Conservation (phyloP, 2,888 invertebrate species). For the Prosopocoilus inquinatus region DNA sequence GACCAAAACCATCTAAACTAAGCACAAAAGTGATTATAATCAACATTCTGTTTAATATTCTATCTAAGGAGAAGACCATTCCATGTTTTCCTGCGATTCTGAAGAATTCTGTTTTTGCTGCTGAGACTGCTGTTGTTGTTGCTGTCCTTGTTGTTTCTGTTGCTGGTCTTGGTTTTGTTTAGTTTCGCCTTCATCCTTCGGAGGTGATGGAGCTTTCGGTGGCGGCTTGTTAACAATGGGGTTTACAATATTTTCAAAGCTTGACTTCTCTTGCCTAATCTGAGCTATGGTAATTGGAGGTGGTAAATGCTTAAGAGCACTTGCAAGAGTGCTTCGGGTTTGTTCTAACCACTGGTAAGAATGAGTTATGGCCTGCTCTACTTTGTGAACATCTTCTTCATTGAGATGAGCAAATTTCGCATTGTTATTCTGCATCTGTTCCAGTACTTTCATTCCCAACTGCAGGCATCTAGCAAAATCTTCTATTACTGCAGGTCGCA, state of each 20-base stretch:
- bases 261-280: slow-evolving; percentile 76
- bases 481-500: slow-evolving; percentile 76
- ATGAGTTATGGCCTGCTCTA: slow-evolving; percentile 66
- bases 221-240: slow-evolving; percentile 89
- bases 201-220: slow-evolving; percentile 72
- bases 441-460: slow-evolving; percentile 76
- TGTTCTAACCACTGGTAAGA: slow-evolving; percentile 82
- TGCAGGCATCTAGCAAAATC: slow-evolving; percentile 76
- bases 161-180: slow-evolving; percentile 22
- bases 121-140: slow-evolving; percentile 22
- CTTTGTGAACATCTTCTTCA: slow-evolving; percentile 78
- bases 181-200: slow-evolving; percentile 51
- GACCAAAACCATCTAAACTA: slow-evolving; percentile 18
- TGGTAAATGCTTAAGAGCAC: slow-evolving; percentile 66
- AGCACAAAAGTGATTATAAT: slow-evolving; percentile 16
- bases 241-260: slow-evolving; percentile 59
- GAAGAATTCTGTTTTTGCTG: slow-evolving; percentile 26
- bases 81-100: slow-evolving; percentile 27
- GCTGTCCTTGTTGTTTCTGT: slow-evolving; percentile 32
- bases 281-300: slow-evolving; percentile 78
- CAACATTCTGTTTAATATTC: slow-evolving; percentile 9
- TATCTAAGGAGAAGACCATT: slow-evolving; percentile 25
- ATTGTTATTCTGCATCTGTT: slow-evolving; percentile 68
- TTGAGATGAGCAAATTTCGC: slow-evolving; percentile 77
- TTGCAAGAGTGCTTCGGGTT: slow-evolving; percentile 64